A percentile compares a stretch with the other conserved stretches of the same genome.
Evolutionary conservation across 64 coral and sea anemone genomes (phyloP).

Genomic region (Trachythela sp.): DNA sequence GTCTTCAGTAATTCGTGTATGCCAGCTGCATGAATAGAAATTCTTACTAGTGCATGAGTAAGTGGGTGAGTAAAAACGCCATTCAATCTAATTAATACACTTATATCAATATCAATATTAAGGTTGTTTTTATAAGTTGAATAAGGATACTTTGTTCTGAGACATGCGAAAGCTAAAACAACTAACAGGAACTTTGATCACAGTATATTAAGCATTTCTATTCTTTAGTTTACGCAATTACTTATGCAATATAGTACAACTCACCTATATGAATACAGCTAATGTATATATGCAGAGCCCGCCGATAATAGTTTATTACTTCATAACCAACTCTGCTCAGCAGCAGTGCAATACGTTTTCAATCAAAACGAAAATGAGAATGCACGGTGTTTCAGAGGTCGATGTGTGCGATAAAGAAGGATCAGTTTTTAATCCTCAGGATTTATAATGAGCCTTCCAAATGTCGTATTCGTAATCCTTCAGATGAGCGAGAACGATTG

Average conservation of each 20-base stretch:
- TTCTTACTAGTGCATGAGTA: no score
- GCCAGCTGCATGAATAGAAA: no score
- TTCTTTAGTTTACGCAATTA: not conserved
- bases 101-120: no score
- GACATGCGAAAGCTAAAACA: no score
- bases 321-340: no score
- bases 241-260: not conserved
- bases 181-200: not conserved
- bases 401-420: constrained; percentile 19
- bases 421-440: constrained; percentile 27
- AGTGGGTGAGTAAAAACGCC: no score
- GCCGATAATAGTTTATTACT: not conserved
- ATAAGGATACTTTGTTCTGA: no score
- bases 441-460: constrained; percentile 15
- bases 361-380: not conserved
- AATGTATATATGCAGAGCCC: not conserved
- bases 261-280: not conserved
- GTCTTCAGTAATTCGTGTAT: no score
- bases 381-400: not conserved
- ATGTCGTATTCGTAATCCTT: constrained; percentile 18
- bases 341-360: not conserved
- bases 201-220: not conserved
- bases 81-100: no score
- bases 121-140: no score
- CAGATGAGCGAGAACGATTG: not conserved